phyloP scores from a whole-genome alignment of 1,140 invertebrate genomes.

The Anoplolepis gracilipes region DNA sequence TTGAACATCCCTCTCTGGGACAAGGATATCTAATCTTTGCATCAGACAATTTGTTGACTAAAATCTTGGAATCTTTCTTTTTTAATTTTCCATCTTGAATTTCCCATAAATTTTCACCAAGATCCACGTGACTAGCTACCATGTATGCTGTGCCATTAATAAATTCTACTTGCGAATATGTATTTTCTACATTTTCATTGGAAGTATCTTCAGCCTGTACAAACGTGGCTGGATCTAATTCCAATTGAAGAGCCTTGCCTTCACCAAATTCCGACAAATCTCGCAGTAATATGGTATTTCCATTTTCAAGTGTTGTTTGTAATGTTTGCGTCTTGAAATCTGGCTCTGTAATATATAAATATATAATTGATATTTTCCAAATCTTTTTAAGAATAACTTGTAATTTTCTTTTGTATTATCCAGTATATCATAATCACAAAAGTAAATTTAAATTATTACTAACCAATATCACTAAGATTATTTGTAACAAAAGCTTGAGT shows the following conservation, averaged over 20 bases:
- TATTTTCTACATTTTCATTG: conserved; percentile 67
- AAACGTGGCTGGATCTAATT: conserved; percentile 73
- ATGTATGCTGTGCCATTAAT: conserved; percentile 80
- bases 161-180: conserved; percentile 77
- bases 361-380: not conserved
- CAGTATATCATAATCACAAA: not conserved
- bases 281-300: conserved; percentile 75
- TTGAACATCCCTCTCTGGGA: conserved; percentile 85
- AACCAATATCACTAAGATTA: conserved; percentile 74
- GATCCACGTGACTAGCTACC: conserved; percentile 74
- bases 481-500: conserved; percentile 81
- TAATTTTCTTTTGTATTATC: not conserved
- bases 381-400: not conserved
- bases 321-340: conserved; percentile 65
- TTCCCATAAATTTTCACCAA: conserved; percentile 76
- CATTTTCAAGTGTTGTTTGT: conserved; percentile 67
- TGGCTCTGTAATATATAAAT: conserved; percentile 55
- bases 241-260: conserved; percentile 76
- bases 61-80: conserved; percentile 74
- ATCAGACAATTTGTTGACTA: conserved; percentile 73
- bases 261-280: conserved; percentile 75
- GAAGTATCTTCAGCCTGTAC: conserved; percentile 65
- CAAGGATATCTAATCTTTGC: conserved; percentile 81
- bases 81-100: conserved; percentile 73
- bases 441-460: conserved; percentile 33